Percentiles rank a stretch among this genome's conserved stretches.
phyloP scores from a whole-genome alignment of 2,113 vertebrate species.

The Puntigrus tetrazona region DNA sequence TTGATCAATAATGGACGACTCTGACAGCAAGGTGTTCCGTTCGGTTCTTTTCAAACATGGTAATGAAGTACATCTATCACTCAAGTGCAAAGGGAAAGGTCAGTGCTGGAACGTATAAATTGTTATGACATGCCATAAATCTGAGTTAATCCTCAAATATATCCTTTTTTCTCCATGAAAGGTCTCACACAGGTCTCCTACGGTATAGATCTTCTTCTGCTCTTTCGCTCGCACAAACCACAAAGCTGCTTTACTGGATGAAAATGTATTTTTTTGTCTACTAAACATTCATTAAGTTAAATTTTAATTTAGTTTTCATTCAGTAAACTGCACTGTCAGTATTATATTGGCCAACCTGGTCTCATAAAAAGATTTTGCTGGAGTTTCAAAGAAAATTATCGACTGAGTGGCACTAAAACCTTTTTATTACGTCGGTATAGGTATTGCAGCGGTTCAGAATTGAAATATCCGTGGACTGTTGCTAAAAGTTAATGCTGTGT shows the following conservation, averaged over 20 bases:
- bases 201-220: neutral
- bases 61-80: slow-evolving; percentile 86
- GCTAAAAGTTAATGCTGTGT: too few relatives aligned
- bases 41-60: slow-evolving; percentile 79
- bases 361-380: too few relatives aligned
- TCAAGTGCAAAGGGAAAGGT: slow-evolving; percentile 78
- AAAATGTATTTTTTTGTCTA: neutral
- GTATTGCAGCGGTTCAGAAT: too few relatives aligned
- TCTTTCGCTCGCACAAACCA: neutral
- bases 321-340: too few relatives aligned
- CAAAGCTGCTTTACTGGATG: neutral
- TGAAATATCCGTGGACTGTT: too few relatives aligned
- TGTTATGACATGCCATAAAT: slow-evolving; percentile 85
- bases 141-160: slow-evolving; percentile 81
- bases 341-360: too few relatives aligned
- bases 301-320: too few relatives aligned
- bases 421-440: too few relatives aligned
- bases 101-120: slow-evolving; percentile 75
- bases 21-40: slow-evolving; percentile 75
- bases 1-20: slow-evolving; percentile 72
- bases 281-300: too few relatives aligned
- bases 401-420: too few relatives aligned
- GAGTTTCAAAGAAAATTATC: too few relatives aligned
- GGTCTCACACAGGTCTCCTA: slow-evolving; percentile 55
- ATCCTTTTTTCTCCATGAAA: slow-evolving; percentile 69